Percentiles rank a stretch among this genome's conserved stretches.
phyloP scores from a whole-genome alignment of 2,888 invertebrate genomes.

The Dolichomitus sp. region DNA sequence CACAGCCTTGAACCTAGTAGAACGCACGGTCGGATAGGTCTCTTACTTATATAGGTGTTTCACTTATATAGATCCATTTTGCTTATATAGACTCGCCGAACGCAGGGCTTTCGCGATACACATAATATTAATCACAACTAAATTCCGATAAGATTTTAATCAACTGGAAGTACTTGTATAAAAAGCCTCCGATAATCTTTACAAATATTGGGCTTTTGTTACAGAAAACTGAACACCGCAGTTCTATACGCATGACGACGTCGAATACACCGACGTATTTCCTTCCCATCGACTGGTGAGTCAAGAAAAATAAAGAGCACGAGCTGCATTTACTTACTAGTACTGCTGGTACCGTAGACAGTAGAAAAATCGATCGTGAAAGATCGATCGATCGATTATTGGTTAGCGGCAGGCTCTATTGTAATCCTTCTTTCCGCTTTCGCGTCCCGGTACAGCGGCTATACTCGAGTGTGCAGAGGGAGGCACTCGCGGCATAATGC shows the following conservation, averaged over 20 bases:
- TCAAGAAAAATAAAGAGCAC: constrained; percentile 41
- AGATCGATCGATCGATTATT: constrained; percentile 43
- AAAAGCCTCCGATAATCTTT: not conserved
- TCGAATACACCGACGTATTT: constrained; percentile 71
- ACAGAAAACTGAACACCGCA: constrained; percentile 43
- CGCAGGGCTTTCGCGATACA: not conserved
- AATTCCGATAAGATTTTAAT: constrained; percentile 1
- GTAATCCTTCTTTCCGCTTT: not conserved
- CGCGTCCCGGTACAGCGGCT: not conserved
- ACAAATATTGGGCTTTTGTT: not conserved
- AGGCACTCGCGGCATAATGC: not conserved
- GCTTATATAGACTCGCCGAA: not conserved
- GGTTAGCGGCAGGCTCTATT: not conserved
- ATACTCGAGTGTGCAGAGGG: not conserved
- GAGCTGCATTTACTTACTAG: not conserved
- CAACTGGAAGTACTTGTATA: constrained; percentile 8
- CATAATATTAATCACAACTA: not conserved
- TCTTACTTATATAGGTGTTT: not conserved
- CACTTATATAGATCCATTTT: not conserved
- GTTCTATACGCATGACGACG: constrained; percentile 77
- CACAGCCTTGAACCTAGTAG: constrained; percentile 58
- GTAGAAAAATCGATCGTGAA: not conserved
- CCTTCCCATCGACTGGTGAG: constrained; percentile 80
- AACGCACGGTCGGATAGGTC: not conserved
- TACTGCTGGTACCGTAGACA: not conserved